Evolutionary conservation across 2,888 invertebrate species (phyloP), one percentile per base, ranked within the genome.

Genomic region (Tridacna crocea): DNA sequence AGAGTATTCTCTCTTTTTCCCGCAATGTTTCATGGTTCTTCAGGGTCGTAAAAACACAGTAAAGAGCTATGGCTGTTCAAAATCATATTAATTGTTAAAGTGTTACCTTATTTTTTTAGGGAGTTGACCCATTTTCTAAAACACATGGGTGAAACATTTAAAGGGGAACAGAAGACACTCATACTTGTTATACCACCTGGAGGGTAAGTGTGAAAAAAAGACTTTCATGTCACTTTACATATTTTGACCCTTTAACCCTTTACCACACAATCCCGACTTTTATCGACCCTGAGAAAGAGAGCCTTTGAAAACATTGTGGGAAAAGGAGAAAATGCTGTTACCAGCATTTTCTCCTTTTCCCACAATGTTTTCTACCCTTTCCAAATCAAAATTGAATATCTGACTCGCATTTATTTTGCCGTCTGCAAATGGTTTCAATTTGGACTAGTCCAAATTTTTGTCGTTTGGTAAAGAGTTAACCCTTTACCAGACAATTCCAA

Each of bases 111-210:
- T 3, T n/a, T 51, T 80, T 80, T 55, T 80, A 87, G 85, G 55
- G 93, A 94, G 77, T 80, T 94, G 74, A 85, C 91, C 0, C 92
- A 94, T 79, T 93, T 95, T 74, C 83, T 95, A 11, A 90, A 87
- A 11, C 93, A 94, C 79, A 88, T 94, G 74, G 92, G 92, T 22
- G 90, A 93, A 65, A 87, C 86, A 60, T 92, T 94, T 76, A 88
- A 89, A 36, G 79, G 82, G 26, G 88, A 84, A 10, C 89, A 91
- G 27, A 92, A 92, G 82, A 90, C 79, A n/a, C 72, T 94, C 0
- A 92, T 93, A 60, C 87, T 94, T 8, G 94, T 94, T 12, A 90
- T 94, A 66, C 94, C 94, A 15, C 94, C 94, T 22, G 91, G 93
- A 58, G 72, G 92, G 10, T 90, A 90, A 70, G 48, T 19, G 15